A percentile compares a stretch with the other conserved stretches of the same genome.
Conservation (phyloP, 2,797 vertebrate species). For the Anas acuta region DNA sequence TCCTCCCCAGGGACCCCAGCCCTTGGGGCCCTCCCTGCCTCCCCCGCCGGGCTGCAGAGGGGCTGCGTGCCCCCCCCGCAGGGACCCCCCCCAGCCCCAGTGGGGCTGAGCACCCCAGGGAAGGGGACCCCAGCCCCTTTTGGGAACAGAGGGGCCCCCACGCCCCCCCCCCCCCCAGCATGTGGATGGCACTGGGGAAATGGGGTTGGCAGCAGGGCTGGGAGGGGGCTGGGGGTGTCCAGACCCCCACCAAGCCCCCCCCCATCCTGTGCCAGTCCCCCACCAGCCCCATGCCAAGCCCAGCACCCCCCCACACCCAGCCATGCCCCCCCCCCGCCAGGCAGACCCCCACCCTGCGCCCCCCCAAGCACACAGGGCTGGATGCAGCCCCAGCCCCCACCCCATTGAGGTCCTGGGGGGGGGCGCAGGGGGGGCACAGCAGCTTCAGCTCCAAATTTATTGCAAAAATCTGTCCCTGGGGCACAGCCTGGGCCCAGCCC, state of each 20-base stretch:
- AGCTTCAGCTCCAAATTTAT: not conserved
- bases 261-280: not conserved
- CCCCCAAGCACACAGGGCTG: not conserved
- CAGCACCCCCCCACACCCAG: not conserved
- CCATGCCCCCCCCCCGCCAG: not conserved
- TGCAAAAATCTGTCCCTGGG: not conserved
- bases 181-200: accelerated
- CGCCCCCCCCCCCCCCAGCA: accelerated
- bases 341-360: too few relatives aligned
- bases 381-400: not conserved
- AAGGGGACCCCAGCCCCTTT: not conserved
- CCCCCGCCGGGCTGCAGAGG: not conserved
- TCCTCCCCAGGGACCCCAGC: not conserved
- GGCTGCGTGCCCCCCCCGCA: accelerated
- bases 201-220: not conserved
- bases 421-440: not conserved
- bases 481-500: not conserved
- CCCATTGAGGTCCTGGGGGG: not conserved
- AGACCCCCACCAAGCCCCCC: too few relatives aligned
- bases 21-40: not conserved
- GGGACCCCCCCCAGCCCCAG: not conserved
- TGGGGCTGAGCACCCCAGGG: not conserved
- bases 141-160: not conserved
- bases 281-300: not conserved
- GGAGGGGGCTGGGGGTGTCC: not conserved